Base-by-base conservation (phyloP, 2,113 vertebrate genomes). In the Passer domesticus region DNA sequence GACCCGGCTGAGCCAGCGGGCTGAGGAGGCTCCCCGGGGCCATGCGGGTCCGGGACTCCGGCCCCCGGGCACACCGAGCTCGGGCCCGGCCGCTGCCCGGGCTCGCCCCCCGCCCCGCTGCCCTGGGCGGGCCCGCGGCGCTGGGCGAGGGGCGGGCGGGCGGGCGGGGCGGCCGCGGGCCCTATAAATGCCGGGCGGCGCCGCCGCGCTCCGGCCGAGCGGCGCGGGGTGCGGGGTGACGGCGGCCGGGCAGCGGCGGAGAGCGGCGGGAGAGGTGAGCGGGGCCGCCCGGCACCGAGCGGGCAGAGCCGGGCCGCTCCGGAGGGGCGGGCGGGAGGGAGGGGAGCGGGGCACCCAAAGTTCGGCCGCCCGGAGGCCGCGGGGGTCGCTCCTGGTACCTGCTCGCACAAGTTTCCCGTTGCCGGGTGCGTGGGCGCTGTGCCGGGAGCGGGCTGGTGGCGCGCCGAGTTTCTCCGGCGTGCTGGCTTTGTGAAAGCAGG, bases 291-390 rank as follows among this genome's bases (percentile, higher is more conserved):
- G 1, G 52, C 53, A 9, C 31, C 31, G 55, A 33, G 55, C 13
- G 55, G 55, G 55, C 55, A 22, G 12, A 14, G 28, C 49, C 18
- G 28, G 31, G 35, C 41, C 7, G 30, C 14, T 28, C 59, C 13
- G 20, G 37, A 7, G 72, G 17, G 39, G 22, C 35, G 44, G 33
- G 43, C 18, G 43, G 6, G 58, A 6, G 8, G 55, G 35, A 37
- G 3, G 10, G 14, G 10, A 0, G 2, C 14, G 16, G 8, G 5
- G 21, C 0, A 6, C 4, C 6, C 77, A 0, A 37, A 91, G 93
- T 91, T 93, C 7, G 28, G 11, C 49, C 12, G 0, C 5, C 15
- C 33, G 11, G 47, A 19, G 89, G 49, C 73, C 33, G 55, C 35
- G 72, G 11, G 6, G 81, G 41, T 37, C 25, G 30, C 23, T 23